phyloP scores from a whole-genome alignment of 1,140 invertebrate genomes.

The Aphidius ervi region DNA sequence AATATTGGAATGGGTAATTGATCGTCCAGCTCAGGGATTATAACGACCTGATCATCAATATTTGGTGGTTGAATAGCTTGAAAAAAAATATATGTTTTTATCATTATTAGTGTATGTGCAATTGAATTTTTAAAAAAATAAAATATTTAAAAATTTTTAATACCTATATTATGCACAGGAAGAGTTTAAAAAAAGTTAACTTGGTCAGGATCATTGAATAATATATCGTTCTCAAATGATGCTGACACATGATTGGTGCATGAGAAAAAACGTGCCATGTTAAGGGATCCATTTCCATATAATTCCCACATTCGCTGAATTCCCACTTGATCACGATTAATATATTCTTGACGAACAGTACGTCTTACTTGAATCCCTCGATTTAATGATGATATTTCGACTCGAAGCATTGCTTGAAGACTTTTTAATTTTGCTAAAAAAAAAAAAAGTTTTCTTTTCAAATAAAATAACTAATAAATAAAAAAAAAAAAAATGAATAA shows the following conservation, averaged over 20 bases:
- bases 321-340: not conserved
- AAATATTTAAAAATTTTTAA: too few species aligned
- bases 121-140: too few species aligned
- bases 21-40: too few species aligned
- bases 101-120: too few species aligned
- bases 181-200: not conserved
- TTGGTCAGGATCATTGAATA: conserved; percentile 8
- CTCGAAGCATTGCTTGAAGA: not conserved
- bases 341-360: too few species aligned
- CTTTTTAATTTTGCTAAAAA: not conserved
- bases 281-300: not conserved
- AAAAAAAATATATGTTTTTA: too few species aligned
- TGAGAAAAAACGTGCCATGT: not conserved
- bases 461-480: too few species aligned
- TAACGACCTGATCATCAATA: too few species aligned
- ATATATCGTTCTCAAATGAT: not conserved
- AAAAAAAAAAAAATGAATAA: too few species aligned
- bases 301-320: not conserved
- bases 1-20: too few species aligned
- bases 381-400: not conserved
- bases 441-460: not conserved
- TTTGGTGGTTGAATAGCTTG: too few species aligned
- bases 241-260: not conserved
- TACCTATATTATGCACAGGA: not conserved
- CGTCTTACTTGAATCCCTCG: not conserved